These are phyloP conservation scores for Leiothrix lutea DNA, from an alignment of 2,113 vertebrate genomes.

Conservation along the genomic window DNA sequence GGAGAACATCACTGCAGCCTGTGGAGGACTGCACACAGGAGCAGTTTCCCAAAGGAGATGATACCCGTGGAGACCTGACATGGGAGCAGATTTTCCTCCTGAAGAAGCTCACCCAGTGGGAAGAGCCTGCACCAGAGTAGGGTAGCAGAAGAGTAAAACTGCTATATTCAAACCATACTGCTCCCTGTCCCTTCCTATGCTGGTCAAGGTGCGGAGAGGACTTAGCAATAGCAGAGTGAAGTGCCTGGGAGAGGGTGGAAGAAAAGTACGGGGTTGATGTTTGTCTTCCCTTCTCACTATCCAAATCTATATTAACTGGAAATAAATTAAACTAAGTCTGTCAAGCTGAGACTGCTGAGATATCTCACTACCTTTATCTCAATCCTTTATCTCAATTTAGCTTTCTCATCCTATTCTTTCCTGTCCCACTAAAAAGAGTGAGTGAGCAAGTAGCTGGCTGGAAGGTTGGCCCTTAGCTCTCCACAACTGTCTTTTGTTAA, in stretches of 20 bases:
- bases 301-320: not conserved
- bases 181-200: not conserved
- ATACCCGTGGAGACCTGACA: accelerated
- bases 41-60: not conserved
- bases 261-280: not conserved
- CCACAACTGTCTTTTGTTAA: not conserved
- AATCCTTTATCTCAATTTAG: not conserved
- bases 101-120: not conserved
- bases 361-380: not conserved
- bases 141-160: not conserved
- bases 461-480: not conserved
- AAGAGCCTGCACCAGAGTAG: accelerated
- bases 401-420: not conserved
- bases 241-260: not conserved
- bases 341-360: not conserved
- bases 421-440: not conserved
- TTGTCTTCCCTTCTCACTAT: not conserved
- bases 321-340: not conserved
- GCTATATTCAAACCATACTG: accelerated
- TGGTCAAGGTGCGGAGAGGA: accelerated
- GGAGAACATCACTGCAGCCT: not conserved
- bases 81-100: not conserved
- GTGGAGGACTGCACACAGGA: not conserved
- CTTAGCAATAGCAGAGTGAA: not conserved
- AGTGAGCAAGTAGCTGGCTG: not conserved